phyloP scores from a whole-genome alignment of 2,113 vertebrate genomes.

The Tauraco erythrolophus region DNA sequence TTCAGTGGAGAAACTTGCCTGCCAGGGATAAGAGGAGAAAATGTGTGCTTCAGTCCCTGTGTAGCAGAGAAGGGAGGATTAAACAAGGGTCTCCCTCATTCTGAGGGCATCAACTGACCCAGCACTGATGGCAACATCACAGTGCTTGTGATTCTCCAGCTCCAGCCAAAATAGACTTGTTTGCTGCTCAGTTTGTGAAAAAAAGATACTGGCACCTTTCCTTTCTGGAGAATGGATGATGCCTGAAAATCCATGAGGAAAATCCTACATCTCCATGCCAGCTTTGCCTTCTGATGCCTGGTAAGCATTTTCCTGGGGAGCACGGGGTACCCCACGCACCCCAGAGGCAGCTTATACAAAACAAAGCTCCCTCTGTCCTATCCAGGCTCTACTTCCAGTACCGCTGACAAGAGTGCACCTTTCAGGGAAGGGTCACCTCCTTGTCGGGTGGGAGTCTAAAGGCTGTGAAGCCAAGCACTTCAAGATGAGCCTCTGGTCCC shows the following conservation, averaged over 20 bases:
- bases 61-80: background rate
- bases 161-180: background rate
- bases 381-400: background rate
- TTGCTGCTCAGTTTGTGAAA: background rate
- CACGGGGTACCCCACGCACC: background rate
- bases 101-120: background rate
- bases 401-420: background rate
- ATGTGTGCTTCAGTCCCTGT: accelerated
- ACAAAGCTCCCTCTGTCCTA: background rate
- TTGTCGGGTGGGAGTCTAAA: background rate
- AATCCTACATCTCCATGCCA: background rate
- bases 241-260: background rate
- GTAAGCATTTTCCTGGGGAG: background rate
- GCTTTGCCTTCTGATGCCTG: background rate
- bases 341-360: background rate
- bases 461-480: accelerated
- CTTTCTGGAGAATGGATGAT: background rate
- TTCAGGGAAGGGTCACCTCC: accelerated
- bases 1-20: background rate
- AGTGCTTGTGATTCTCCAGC: background rate
- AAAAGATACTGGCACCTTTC: background rate
- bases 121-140: background rate
- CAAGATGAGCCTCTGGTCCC: background rate
- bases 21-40: background rate
- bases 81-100: accelerated